These are phyloP conservation scores for Zonitis immaculata DNA, from an alignment of 2,888 invertebrate genomes.

Conservation along the genomic window DNA sequence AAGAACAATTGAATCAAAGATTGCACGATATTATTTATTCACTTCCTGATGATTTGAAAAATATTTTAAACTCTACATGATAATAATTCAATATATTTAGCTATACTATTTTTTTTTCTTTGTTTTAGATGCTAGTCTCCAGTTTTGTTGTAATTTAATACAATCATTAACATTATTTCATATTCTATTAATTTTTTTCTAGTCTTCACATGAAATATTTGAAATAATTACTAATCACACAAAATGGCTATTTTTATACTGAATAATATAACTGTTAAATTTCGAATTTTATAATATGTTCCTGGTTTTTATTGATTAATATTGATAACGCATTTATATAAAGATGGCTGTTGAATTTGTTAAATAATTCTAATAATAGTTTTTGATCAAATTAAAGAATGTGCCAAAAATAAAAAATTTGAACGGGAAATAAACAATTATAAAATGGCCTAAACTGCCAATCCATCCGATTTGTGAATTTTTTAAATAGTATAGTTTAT, in stretches of 20 bases:
- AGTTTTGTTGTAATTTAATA: background rate
- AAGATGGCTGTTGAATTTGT: background rate
- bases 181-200: background rate
- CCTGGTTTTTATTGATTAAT: background rate
- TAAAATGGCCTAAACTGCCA: conserved; percentile 18
- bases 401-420: conserved; percentile 11
- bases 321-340: background rate
- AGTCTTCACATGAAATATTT: background rate
- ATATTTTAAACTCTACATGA: conserved; percentile 62
- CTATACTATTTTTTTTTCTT: background rate
- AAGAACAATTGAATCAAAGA: conserved; percentile 62
- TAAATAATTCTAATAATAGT: background rate
- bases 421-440: too few relatives aligned
- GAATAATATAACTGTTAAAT: background rate
- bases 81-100: conserved; percentile 23
- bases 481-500: background rate
- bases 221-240: background rate
- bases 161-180: background rate
- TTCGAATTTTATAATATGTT: background rate
- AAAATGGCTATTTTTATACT: background rate
- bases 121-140: background rate
- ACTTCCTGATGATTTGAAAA: conserved; percentile 82
- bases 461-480: conserved; percentile 16
- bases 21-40: conserved; percentile 77
- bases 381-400: conserved; percentile 4